Percentiles rank a stretch among this genome's conserved stretches.
phyloP scores from a whole-genome alignment of 2,113 vertebrate species.

The Cariama cristata region DNA sequence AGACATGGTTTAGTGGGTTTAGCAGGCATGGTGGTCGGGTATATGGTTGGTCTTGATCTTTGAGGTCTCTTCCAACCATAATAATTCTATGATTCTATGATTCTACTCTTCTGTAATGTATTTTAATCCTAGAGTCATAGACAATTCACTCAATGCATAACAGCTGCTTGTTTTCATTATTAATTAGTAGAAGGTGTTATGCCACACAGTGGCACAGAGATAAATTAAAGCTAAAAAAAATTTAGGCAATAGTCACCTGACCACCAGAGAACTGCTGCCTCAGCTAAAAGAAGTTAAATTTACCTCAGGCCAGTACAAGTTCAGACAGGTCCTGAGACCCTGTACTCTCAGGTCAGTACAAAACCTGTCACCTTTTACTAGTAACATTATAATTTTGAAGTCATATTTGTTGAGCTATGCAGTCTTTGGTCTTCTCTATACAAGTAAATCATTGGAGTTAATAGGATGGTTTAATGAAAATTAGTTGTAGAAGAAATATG shows the following conservation, averaged over 20 bases:
- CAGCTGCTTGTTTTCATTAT: neutral
- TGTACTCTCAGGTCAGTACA: neutral
- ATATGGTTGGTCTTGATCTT: no score
- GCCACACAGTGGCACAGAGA: neutral
- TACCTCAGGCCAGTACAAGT: neutral
- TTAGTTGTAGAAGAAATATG: neutral
- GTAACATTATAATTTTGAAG: neutral
- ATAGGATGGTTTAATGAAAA: neutral
- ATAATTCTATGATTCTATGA: no score
- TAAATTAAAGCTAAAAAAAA: neutral
- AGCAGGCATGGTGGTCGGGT: no score
- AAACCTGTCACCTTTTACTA: neutral
- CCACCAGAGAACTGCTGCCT: neutral
- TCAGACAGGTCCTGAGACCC: neutral
- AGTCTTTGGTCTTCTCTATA: neutral
- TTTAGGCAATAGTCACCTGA: neutral
- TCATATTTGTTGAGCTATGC: neutral
- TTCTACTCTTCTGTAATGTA: neutral
- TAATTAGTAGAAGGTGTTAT: neutral
- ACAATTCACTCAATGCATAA: neutral
- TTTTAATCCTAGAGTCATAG: neutral
- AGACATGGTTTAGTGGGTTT: no score
- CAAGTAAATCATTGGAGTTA: neutral
- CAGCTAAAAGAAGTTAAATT: neutral
- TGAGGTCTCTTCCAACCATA: no score